phyloP scores from a whole-genome alignment of 2,888 invertebrate genomes.

The Cryptocephalus moraei region DNA sequence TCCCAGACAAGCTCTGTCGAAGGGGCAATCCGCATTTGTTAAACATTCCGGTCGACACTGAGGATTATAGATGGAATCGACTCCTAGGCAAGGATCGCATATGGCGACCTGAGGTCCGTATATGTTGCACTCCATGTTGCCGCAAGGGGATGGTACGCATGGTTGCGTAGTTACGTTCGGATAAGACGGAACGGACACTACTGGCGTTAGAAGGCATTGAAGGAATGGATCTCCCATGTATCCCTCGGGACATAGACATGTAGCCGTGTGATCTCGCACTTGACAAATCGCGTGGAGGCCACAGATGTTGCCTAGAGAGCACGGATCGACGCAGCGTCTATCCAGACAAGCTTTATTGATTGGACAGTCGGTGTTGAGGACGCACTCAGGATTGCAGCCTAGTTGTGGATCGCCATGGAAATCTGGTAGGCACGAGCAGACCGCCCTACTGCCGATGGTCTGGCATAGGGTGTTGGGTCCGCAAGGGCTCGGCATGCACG shows the following conservation, averaged over 20 bases:
- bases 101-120: slow-evolving; percentile 68
- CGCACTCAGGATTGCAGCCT: slow-evolving; percentile 70
- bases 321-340: slow-evolving; percentile 65
- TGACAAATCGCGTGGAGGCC: slow-evolving; percentile 72
- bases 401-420: slow-evolving; percentile 69
- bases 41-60: slow-evolving; percentile 76
- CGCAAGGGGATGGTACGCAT: slow-evolving; percentile 71
- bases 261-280: slow-evolving; percentile 73
- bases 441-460: slow-evolving; percentile 55
- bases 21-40: slow-evolving; percentile 68
- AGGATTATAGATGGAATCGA: slow-evolving; percentile 57
- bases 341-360: slow-evolving; percentile 65
- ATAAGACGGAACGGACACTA: slow-evolving; percentile 31
- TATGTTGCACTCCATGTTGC: slow-evolving; percentile 55
- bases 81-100: slow-evolving; percentile 66
- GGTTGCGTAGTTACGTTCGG: slow-evolving; percentile 46
- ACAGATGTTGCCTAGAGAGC: slow-evolving; percentile 55
- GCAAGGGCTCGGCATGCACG: slow-evolving; percentile 67
- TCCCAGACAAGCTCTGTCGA: slow-evolving; percentile 64
- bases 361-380: slow-evolving; percentile 73
- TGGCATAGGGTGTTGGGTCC: slow-evolving; percentile 72
- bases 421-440: slow-evolving; percentile 67
- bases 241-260: slow-evolving; percentile 67
- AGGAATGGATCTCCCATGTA: slow-evolving; percentile 72
- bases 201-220: slow-evolving; percentile 52